Evolutionary conservation across 2,888 invertebrate species (phyloP).

Genomic region (Epirrhoe tristata): DNA sequence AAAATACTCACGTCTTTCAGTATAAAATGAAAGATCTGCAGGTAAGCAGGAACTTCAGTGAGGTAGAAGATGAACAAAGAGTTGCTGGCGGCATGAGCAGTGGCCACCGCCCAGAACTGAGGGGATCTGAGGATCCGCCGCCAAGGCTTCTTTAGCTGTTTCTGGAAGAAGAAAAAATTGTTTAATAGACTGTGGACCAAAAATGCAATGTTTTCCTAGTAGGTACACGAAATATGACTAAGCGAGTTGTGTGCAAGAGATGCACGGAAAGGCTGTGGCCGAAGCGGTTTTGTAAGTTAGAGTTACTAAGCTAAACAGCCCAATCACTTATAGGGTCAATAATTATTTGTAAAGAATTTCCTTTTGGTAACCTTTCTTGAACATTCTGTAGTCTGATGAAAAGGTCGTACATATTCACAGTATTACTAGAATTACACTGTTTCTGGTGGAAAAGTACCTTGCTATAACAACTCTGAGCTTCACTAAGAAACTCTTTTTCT

Average conservation of each 20-base stretch:
- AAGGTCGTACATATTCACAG: too few relatives aligned
- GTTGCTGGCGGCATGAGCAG: conserved; percentile 65
- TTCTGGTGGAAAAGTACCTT: conserved; percentile 46
- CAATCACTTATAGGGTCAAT: too few relatives aligned
- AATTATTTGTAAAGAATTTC: too few relatives aligned
- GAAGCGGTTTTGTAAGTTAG: too few relatives aligned
- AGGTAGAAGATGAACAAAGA: conserved; percentile 67
- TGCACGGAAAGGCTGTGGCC: too few relatives aligned
- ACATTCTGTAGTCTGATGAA: too few relatives aligned
- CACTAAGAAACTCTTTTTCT: conserved; percentile 71
- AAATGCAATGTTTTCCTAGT: not conserved
- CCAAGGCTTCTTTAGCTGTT: conserved; percentile 63
- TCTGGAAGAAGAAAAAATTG: conserved; percentile 53
- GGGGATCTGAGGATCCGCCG: conserved; percentile 57
- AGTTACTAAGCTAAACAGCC: too few relatives aligned
- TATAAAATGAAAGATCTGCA: conserved; percentile 52
- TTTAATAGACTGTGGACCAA: not conserved
- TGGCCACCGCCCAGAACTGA: conserved; percentile 64
- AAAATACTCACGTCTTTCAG: conserved; percentile 59
- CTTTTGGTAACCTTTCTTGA: too few relatives aligned
- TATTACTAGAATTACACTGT: too few relatives aligned
- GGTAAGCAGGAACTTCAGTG: conserved; percentile 60
- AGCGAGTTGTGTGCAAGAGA: too few relatives aligned
- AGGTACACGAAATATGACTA: not conserved
- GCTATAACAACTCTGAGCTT: conserved; percentile 54